A percentile compares a stretch with the other conserved stretches of the same genome.
These are phyloP conservation scores for Maniola hyperantus DNA, from an alignment of 2,888 invertebrate species.

Conservation along the genomic window DNA sequence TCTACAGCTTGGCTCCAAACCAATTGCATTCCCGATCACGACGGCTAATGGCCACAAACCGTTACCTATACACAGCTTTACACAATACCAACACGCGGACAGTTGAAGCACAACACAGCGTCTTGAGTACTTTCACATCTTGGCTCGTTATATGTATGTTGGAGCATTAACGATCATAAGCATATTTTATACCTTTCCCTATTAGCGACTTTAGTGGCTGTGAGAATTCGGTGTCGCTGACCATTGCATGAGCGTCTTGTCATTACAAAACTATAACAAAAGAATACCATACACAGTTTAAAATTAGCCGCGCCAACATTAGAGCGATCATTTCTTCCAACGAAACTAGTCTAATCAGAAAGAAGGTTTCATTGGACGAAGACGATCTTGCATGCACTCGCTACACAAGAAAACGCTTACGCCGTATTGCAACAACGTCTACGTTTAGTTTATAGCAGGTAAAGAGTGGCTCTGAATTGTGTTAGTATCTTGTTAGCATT, in stretches of 20 bases:
- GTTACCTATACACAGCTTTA: constrained; percentile 74
- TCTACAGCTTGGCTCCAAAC: constrained; percentile 69
- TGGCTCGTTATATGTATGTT: constrained; percentile 71
- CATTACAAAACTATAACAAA: constrained; percentile 62
- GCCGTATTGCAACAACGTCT: constrained; percentile 37
- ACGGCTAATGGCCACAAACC: constrained; percentile 62
- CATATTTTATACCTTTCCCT: constrained; percentile 83
- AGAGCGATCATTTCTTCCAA: constrained; percentile 57
- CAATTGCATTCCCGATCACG: constrained; percentile 83
- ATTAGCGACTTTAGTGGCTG: constrained; percentile 74
- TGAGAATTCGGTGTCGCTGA: constrained; percentile 72
- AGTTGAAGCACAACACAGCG: constrained; percentile 74
- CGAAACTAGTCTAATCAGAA: constrained; percentile 44
- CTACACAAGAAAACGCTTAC: constrained; percentile 47
- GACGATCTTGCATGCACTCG: constrained; percentile 68
- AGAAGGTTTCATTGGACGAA: constrained; percentile 52
- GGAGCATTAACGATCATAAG: constrained; percentile 74
- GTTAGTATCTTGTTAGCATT: constrained; percentile 34
- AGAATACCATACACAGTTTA: constrained; percentile 46
- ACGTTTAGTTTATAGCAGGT: constrained; percentile 32
- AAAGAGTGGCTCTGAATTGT: constrained; percentile 27
- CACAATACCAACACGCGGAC: constrained; percentile 79
- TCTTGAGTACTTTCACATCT: constrained; percentile 60
- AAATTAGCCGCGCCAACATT: constrained; percentile 50
- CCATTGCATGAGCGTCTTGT: constrained; percentile 72